These are phyloP conservation scores for Carettochelys insculpta DNA, from an alignment of 2,113 vertebrate genomes.

Conservation along the genomic window DNA sequence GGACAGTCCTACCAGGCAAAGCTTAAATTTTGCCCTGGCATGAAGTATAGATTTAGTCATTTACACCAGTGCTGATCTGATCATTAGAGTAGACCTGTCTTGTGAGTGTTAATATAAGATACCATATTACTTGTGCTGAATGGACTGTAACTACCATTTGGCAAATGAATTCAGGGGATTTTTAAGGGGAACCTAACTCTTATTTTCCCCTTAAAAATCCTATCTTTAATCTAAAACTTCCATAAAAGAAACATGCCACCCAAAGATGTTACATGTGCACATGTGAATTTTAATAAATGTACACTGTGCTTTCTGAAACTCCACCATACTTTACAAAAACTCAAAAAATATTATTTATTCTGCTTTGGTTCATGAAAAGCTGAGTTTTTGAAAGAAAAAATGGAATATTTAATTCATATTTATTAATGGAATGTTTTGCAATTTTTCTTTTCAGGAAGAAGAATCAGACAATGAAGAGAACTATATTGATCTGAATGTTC, in stretches of 20 bases:
- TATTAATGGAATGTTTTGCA: conserved; percentile 54
- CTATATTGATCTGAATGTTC: conserved; percentile 88
- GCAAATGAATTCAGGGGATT: background rate
- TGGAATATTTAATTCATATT: too few relatives aligned
- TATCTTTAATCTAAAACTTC: background rate
- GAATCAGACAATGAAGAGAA: conserved; percentile 90
- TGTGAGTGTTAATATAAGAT: background rate
- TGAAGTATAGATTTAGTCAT: background rate
- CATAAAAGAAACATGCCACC: background rate
- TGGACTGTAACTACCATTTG: background rate
- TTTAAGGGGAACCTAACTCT: background rate
- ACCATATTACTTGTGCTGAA: background rate
- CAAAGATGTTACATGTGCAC: background rate
- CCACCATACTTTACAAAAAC: background rate
- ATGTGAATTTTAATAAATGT: background rate
- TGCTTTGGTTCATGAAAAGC: background rate
- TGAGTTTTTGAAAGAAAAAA: background rate
- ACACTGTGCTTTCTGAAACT: background rate
- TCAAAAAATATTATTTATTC: background rate
- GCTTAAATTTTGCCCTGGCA: background rate
- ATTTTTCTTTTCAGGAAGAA: conserved; percentile 84
- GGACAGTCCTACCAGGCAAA: background rate
- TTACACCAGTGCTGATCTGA: background rate
- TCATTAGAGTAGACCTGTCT: background rate
- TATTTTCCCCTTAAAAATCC: background rate